Percentiles rank a stretch among this genome's conserved stretches.
Evolutionary conservation across 2,113 vertebrate genomes (phyloP).

Genomic region (Bothrops jararaca): DNA sequence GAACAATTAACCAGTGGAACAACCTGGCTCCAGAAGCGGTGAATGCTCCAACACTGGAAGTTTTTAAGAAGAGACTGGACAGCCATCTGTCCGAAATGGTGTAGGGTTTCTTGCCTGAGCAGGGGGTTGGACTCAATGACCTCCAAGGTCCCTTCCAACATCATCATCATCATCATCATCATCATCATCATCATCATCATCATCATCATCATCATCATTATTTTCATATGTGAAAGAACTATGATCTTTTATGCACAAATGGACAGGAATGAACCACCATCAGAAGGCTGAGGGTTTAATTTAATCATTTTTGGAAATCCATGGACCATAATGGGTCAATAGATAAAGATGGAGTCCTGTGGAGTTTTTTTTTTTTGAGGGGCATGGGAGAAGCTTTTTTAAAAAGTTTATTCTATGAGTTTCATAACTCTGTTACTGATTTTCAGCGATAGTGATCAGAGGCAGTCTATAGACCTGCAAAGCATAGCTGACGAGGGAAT

Average conservation of each 20-base stretch:
- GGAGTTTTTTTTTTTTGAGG: rapidly evolving
- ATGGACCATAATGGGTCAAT: not conserved
- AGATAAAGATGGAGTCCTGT: not conserved
- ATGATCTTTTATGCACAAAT: not conserved
- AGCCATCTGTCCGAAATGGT: no score
- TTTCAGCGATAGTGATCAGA: not conserved
- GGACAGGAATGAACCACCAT: not conserved
- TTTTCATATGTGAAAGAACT: not conserved
- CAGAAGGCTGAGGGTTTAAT: not conserved
- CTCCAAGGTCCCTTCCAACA: no score
- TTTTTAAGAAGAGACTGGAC: no score
- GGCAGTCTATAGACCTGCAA: not conserved
- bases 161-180: no score
- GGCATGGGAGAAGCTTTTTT: not conserved
- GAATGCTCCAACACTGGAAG: no score
- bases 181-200: no score
- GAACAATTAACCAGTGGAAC: no score
- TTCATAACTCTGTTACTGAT: not conserved
- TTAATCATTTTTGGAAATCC: not conserved
- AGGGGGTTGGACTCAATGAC: no score
- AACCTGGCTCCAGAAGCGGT: no score
- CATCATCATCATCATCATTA: no score
- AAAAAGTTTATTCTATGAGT: not conserved
- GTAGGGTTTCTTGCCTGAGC: no score
- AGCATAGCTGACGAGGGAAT: not conserved